Percentiles rank a stretch among this genome's conserved stretches.
phyloP scores from a whole-genome alignment of 2,113 vertebrate species.

The Mesoclemmys tuberculata region DNA sequence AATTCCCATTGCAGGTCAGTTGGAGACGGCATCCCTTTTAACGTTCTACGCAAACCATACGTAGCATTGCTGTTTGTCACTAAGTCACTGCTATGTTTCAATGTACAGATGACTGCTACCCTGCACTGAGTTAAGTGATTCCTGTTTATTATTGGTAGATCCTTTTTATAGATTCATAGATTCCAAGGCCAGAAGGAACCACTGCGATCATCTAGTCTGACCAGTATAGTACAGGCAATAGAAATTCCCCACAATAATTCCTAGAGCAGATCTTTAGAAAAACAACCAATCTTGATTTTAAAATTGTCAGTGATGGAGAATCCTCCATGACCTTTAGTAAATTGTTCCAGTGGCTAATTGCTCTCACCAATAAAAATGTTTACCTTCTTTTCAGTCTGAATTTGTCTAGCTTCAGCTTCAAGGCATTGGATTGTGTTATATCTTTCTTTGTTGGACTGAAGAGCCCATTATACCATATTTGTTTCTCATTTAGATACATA shows the following conservation, averaged over 20 bases:
- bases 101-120: not conserved
- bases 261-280: not conserved
- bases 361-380: not conserved
- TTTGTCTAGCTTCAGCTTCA: not conserved
- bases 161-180: too few relatives aligned
- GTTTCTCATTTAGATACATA: not conserved
- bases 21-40: not conserved
- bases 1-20: not conserved
- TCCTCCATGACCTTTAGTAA: not conserved
- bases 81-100: slow-evolving; percentile 30
- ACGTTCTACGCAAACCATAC: not conserved
- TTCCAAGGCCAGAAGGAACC: not conserved
- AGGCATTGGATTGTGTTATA: not conserved
- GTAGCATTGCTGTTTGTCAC: not conserved
- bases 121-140: not conserved
- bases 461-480: not conserved
- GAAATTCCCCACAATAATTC: not conserved
- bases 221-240: not conserved
- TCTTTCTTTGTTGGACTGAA: not conserved
- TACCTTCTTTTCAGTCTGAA: not conserved
- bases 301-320: not conserved
- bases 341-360: not conserved
- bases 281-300: not conserved
- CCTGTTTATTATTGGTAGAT: not conserved
- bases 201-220: not conserved